Conservation (phyloP, 2,113 vertebrate species). For the Pseudonaja textilis region DNA sequence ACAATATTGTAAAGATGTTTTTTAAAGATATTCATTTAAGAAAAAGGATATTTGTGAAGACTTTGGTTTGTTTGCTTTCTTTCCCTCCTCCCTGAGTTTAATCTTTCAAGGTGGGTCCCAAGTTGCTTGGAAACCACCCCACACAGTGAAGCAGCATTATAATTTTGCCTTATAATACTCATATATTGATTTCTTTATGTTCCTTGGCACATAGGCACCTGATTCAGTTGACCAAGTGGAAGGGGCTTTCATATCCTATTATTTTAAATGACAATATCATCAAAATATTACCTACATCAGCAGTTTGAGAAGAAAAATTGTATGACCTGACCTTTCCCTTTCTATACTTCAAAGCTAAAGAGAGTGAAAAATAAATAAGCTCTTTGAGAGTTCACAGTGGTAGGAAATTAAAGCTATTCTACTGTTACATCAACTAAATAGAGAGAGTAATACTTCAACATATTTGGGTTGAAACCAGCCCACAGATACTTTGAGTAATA, state of each 20-base stretch:
- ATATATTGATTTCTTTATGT: slow-evolving; percentile 24
- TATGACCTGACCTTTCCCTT: slow-evolving; percentile 13
- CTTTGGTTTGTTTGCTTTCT: background rate
- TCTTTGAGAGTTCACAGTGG: background rate
- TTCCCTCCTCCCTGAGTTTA: background rate
- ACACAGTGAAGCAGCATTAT: slow-evolving; percentile 31
- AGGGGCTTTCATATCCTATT: slow-evolving; percentile 36
- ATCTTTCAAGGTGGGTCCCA: background rate
- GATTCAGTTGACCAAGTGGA: slow-evolving; percentile 1
- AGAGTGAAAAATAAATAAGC: background rate
- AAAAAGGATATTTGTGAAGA: background rate
- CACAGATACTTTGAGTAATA: background rate
- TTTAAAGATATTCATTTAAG: background rate
- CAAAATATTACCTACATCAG: slow-evolving; percentile 22
- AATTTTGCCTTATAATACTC: slow-evolving; percentile 28
- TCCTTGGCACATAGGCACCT: background rate
- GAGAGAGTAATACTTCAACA: background rate
- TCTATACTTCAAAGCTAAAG: slow-evolving; percentile 6
- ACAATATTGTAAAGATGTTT: background rate
- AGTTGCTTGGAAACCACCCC: background rate
- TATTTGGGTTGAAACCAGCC: background rate
- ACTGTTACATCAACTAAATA: background rate
- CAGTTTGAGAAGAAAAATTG: background rate
- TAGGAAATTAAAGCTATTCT: slow-evolving; percentile 7
- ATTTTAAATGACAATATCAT: slow-evolving; percentile 40